A percentile compares a stretch with the other conserved stretches of the same genome.
Conservation (phyloP, 2,888 invertebrate genomes). For the Nomada hirtipes region DNA sequence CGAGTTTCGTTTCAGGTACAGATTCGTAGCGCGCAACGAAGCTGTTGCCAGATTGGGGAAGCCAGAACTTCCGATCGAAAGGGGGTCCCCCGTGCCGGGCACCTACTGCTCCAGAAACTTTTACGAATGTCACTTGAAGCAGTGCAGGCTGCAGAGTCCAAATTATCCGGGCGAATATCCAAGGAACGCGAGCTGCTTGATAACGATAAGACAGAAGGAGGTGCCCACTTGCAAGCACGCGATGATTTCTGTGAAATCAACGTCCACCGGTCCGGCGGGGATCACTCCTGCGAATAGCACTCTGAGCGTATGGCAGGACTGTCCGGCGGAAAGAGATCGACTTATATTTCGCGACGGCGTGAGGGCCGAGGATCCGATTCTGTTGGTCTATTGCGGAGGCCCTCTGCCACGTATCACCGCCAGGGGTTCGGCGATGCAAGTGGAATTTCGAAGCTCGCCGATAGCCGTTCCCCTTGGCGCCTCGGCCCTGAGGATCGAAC, state of each 20-base stretch:
- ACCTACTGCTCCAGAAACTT: conserved; percentile 94
- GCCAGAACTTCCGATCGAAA: conserved; percentile 90
- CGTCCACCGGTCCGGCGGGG: conserved; percentile 66
- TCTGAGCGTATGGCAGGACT: conserved; percentile 93
- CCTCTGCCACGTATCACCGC: conserved; percentile 91
- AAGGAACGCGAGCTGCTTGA: conserved; percentile 96
- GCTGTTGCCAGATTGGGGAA: conserved; percentile 92
- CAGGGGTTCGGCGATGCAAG: conserved; percentile 92
- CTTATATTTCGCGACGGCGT: conserved; percentile 95
- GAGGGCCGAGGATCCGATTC: conserved; percentile 92
- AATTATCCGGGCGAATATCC: conserved; percentile 96
- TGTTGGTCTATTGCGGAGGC: conserved; percentile 95
- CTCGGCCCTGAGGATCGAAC: conserved; percentile 91
- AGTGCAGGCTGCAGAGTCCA: conserved; percentile 94
- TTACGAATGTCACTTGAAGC: conserved; percentile 93
- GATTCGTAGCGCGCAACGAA: conserved; percentile 92
- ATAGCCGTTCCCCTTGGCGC: conserved; percentile 91
- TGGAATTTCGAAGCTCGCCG: conserved; percentile 94
- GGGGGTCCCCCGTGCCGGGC: conserved; percentile 93
- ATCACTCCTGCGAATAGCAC: conserved; percentile 67
- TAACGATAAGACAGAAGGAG: conserved; percentile 93
- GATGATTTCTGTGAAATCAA: conserved; percentile 90
- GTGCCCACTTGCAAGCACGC: conserved; percentile 96
- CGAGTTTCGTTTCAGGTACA: conserved; percentile 91
- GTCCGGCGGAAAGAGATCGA: conserved; percentile 92